Conservation (phyloP, 2,888 invertebrate genomes). For the Sinohyriopsis cumingii region DNA sequence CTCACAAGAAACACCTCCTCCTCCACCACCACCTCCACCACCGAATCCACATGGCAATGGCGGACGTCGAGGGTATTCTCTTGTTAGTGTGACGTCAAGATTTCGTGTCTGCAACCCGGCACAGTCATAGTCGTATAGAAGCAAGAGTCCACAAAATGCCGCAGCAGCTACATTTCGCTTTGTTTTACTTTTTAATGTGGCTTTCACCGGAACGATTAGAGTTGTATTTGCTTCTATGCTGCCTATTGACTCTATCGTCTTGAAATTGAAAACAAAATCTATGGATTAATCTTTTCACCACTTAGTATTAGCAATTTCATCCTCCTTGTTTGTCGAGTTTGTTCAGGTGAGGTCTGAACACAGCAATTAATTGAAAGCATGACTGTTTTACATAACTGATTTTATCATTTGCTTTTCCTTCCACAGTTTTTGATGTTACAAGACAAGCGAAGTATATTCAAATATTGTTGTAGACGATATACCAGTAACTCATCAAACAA, state of each 20-base stretch:
- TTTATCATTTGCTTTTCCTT: too few species aligned
- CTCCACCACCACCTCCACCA: slow-evolving; percentile 17
- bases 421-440: too few species aligned
- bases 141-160: slow-evolving; percentile 20
- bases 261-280: neutral
- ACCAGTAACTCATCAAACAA: too few species aligned
- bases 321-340: too few species aligned
- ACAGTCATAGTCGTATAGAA: slow-evolving; percentile 32
- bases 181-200: slow-evolving; percentile 18
- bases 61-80: slow-evolving; percentile 29
- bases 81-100: slow-evolving; percentile 19
- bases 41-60: slow-evolving; percentile 22
- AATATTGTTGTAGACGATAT: too few species aligned
- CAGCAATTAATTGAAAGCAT: too few species aligned
- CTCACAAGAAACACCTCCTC: slow-evolving; percentile 16
- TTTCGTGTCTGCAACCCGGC: slow-evolving; percentile 18
- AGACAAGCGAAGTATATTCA: too few species aligned
- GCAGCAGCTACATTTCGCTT: slow-evolving; percentile 11
- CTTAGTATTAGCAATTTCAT: too few species aligned
- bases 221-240: slow-evolving; percentile 36
- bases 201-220: slow-evolving; percentile 27
- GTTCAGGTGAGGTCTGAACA: too few species aligned
- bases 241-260: slow-evolving; percentile 19
- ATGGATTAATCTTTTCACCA: too few species aligned
- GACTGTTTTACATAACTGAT: too few species aligned